A percentile compares a stretch with the other conserved stretches of the same genome.
Evolutionary conservation across 1,140 invertebrate genomes (phyloP).

Genomic region (Drosophila repleta): DNA sequence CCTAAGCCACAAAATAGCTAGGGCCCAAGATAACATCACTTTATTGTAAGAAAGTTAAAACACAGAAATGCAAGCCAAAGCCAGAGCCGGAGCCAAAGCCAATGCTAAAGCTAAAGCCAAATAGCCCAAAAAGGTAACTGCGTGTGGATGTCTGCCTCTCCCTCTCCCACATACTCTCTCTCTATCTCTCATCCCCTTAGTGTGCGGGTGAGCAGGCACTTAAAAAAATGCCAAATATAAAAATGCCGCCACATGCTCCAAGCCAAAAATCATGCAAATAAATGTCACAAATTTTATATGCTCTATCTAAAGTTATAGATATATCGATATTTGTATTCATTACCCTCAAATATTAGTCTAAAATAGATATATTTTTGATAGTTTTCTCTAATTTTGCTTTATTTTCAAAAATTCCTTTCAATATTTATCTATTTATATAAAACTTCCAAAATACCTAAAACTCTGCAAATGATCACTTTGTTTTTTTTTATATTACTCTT

Average conservation of each 20-base stretch:
- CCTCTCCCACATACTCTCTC: too few relatives aligned
- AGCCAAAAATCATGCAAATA: not conserved
- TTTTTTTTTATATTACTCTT: too few relatives aligned
- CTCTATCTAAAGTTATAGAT: not conserved
- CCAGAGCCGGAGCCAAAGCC: conserved; percentile 64
- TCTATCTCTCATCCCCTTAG: not conserved
- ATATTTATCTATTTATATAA: too few relatives aligned
- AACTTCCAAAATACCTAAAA: too few relatives aligned
- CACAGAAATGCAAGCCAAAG: conserved; percentile 78
- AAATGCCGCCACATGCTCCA: conserved; percentile 29
- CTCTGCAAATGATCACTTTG: too few relatives aligned
- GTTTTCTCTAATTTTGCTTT: too few relatives aligned
- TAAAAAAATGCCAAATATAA: conserved; percentile 46
- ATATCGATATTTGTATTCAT: too few relatives aligned
- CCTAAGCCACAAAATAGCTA: conserved; percentile 81
- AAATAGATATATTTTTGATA: too few relatives aligned
- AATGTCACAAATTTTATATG: conserved; percentile 12
- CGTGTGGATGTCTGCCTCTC: conserved; percentile 15
- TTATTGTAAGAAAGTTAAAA: conserved; percentile 83
- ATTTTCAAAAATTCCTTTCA: too few relatives aligned
- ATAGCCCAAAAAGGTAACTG: conserved; percentile 29
- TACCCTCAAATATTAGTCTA: too few relatives aligned
- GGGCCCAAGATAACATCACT: conserved; percentile 78
- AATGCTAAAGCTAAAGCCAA: conserved; percentile 71
- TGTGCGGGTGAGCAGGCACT: conserved; percentile 21